Evolutionary conservation across 2,888 invertebrate species (phyloP).

Genomic region (Leucophenga montana): DNA sequence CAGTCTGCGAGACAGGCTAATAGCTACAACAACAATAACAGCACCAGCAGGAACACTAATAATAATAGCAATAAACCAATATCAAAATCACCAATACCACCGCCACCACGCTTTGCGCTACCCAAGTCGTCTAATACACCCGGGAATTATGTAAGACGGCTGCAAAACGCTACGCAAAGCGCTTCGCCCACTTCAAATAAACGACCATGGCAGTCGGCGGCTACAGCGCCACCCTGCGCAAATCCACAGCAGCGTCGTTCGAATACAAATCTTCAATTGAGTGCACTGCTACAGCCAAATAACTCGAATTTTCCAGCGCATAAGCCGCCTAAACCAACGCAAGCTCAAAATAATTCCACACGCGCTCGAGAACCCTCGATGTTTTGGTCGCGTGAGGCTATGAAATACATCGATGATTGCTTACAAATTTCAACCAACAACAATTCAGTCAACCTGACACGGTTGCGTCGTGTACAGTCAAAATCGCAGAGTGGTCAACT

Average conservation of each 20-base stretch:
- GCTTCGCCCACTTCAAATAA: background rate
- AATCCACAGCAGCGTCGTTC: constrained; percentile 48
- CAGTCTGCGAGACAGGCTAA: background rate
- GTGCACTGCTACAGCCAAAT: constrained; percentile 45
- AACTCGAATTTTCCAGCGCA: constrained; percentile 24
- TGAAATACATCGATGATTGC: constrained; percentile 65
- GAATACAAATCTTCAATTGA: constrained; percentile 41
- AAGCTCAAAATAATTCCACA: background rate
- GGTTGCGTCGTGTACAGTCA: constrained; percentile 60
- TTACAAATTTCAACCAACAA: constrained; percentile 48
- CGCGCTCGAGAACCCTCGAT: constrained; percentile 50
- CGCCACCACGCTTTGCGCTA: background rate
- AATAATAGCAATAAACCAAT: background rate
- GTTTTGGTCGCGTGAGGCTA: constrained; percentile 71
- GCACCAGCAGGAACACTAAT: background rate
- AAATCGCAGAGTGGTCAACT: constrained; percentile 67
- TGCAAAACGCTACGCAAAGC: background rate
- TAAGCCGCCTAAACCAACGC: no score
- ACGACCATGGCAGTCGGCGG: constrained; percentile 10
- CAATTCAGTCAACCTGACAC: constrained; percentile 47
- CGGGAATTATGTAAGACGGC: background rate
- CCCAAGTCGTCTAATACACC: constrained; percentile 26
- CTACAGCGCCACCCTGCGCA: constrained; percentile 42
- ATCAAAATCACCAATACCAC: background rate
- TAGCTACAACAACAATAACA: background rate